A percentile compares a stretch with the other conserved stretches of the same genome.
Evolutionary conservation across 2,888 invertebrate genomes (phyloP).

Genomic region (Troides aeacus): DNA sequence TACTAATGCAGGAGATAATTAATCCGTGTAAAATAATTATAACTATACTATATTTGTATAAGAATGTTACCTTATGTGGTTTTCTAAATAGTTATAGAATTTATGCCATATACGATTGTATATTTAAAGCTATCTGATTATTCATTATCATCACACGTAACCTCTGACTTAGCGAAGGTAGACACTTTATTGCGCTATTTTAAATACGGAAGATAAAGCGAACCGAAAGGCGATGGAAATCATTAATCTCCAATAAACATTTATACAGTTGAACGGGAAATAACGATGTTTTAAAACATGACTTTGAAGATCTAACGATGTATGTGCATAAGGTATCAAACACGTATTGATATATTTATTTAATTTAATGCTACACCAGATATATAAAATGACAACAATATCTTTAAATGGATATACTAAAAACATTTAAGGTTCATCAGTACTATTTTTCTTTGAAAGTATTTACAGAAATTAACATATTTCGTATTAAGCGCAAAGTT

Average conservation of each 20-base stretch:
- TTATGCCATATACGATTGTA: slow-evolving; percentile 1
- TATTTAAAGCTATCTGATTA: slow-evolving; percentile 7
- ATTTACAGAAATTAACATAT: too few species aligned
- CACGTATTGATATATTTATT: not conserved
- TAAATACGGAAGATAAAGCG: slow-evolving; percentile 25
- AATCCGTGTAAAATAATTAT: not conserved
- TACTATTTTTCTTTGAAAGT: too few species aligned
- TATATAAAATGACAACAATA: not conserved
- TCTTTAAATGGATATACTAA: too few species aligned
- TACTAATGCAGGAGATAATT: not conserved
- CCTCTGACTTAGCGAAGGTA: slow-evolving; percentile 28
- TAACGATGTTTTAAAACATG: slow-evolving; percentile 6
- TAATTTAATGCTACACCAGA: not conserved
- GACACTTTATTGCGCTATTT: slow-evolving; percentile 22
- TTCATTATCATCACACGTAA: slow-evolving; percentile 26
- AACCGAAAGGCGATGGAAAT: slow-evolving; percentile 16
- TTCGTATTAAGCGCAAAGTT: too few species aligned
- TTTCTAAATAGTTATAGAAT: slow-evolving; percentile 1
- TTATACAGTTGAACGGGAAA: slow-evolving; percentile 1
- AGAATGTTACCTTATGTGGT: not conserved
- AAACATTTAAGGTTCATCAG: too few species aligned
- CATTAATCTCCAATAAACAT: slow-evolving; percentile 23
- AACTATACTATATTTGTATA: too few species aligned
- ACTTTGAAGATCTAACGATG: not conserved
- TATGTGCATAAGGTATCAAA: not conserved